Percentiles rank a stretch among this genome's conserved stretches.
phyloP scores from a whole-genome alignment of 1,140 invertebrate genomes.

The Bombus pyrosoma region DNA sequence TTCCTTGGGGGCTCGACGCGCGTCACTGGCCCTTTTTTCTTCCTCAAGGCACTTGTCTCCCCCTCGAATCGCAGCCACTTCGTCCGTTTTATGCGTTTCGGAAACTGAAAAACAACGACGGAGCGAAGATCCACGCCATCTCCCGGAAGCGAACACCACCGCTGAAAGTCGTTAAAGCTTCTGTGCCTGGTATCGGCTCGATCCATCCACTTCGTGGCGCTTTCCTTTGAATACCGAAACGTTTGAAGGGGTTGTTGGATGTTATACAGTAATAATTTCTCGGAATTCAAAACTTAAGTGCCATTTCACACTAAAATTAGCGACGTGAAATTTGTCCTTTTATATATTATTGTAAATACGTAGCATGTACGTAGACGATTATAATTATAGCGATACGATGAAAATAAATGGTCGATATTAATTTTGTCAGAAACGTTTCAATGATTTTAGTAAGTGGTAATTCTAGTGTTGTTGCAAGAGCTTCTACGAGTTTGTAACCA shows the following conservation, averaged over 20 bases:
- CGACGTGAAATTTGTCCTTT: too few relatives aligned
- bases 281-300: not conserved
- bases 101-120: constrained; percentile 75
- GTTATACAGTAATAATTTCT: not conserved
- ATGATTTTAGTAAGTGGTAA: too few relatives aligned
- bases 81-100: constrained; percentile 73
- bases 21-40: constrained; percentile 53
- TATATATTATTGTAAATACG: too few relatives aligned
- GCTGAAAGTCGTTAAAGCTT: constrained; percentile 19
- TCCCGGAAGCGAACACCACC: constrained; percentile 38
- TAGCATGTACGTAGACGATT: too few relatives aligned
- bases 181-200: not conserved
- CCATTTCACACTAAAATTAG: not conserved
- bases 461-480: too few relatives aligned
- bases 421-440: too few relatives aligned
- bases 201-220: not conserved
- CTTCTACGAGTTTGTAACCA: too few relatives aligned
- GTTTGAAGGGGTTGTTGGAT: not conserved
- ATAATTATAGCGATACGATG: too few relatives aligned
- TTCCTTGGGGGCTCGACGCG: constrained; percentile 54
- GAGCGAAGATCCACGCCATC: constrained; percentile 42
- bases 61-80: constrained; percentile 52
- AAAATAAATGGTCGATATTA: too few relatives aligned
- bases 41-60: constrained; percentile 48
- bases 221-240: too few relatives aligned